Base-by-base conservation (phyloP, 1,140 invertebrate species). In the Drosophila oshimai region DNA sequence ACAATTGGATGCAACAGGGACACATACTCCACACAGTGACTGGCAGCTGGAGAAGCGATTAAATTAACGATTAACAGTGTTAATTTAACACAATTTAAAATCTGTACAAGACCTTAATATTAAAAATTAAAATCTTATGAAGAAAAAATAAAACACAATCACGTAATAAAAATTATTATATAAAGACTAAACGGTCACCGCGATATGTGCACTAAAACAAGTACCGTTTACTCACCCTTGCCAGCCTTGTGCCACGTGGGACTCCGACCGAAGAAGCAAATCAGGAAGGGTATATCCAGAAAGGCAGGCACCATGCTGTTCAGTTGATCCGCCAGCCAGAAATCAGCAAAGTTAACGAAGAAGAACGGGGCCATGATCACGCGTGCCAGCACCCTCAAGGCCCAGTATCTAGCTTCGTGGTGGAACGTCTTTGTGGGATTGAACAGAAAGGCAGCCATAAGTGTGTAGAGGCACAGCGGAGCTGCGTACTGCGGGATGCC, bases 321-420 rank as follows among this genome's bases (percentile, higher is more conserved):
- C 68, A 99, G 93, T 91, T 99, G 99, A 92, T 99, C 99, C 10
- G 98, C 99, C 70, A 99, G 93, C 99, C 99, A 99, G 93, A 99
- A 99, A 92, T 99, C 99, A 15, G 99, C 98, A 92, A 99, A 99
- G 44, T 96, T 95, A 1, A 99, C 99, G 87, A 96, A 97, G 70
- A 96, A 96, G 84, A 99, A 99, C 24, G 99, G 99, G 0, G 98
- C 97, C 46, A 96, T 94, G 34, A 99, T 73, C 22, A 98, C 96
- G 31, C 97, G 93, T 71, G 94, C 87, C 29, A 92, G 89, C 1
- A 93, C 89, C 18, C 91, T 84, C 12, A 93, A 42, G 1, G 92
- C 92, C 94, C 94, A 95, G 68, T 94, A 94, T 17, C 94, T 91
- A 0, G 96, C 96, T 74, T 96, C 95, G 79, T 96, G 94, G 70